Conservation (phyloP, 2,113 vertebrate species). For the Petaurus breviceps region DNA sequence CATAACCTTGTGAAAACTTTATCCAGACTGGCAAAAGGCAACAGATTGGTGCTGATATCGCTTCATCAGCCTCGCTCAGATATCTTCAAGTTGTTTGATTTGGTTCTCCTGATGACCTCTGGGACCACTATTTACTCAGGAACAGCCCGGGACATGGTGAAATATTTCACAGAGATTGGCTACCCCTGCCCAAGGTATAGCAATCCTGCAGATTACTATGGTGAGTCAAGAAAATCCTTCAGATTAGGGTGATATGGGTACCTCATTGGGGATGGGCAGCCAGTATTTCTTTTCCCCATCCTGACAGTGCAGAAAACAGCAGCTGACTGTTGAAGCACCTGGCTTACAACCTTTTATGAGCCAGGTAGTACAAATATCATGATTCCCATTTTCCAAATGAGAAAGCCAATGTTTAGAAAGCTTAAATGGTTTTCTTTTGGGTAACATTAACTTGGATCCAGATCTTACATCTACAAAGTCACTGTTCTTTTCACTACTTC, state of each 20-base stretch:
- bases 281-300: not conserved
- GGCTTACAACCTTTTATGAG: not conserved
- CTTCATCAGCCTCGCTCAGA: constrained; percentile 97
- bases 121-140: constrained; percentile 93
- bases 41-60: constrained; percentile 94
- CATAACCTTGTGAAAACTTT: constrained; percentile 96
- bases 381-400: not conserved
- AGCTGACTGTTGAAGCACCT: not conserved
- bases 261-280: not conserved
- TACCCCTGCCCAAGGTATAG: constrained; percentile 94
- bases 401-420: not conserved
- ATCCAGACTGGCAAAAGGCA: constrained; percentile 93
- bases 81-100: constrained; percentile 96
- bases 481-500: too few relatives aligned
- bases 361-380: not conserved
- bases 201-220: constrained; percentile 97
- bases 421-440: not conserved
- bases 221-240: constrained; percentile 79
- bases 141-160: constrained; percentile 92
- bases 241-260: not conserved
- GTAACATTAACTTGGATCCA: too few relatives aligned
- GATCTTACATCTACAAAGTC: too few relatives aligned
- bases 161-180: constrained; percentile 92
- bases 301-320: not conserved
- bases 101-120: constrained; percentile 93